phyloP scores from a whole-genome alignment of 1,140 invertebrate species.

The Magallana angulata region DNA sequence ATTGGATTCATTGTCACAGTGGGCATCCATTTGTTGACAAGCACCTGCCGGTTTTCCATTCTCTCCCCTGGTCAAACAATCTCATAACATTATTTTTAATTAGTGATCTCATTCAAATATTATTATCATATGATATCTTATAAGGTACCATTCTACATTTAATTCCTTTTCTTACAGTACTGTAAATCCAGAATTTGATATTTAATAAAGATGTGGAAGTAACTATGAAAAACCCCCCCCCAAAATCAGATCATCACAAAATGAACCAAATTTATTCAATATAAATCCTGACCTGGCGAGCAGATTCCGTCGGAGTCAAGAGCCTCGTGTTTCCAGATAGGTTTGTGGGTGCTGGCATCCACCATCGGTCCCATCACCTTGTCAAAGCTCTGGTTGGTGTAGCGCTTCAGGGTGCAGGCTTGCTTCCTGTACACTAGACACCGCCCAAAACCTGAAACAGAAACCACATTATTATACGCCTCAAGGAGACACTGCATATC shows the following conservation, averaged over 20 bases:
- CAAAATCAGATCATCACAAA: too few relatives aligned
- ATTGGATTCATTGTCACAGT: conserved; percentile 83
- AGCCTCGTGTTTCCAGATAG: conserved; percentile 90
- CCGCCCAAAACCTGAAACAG: conserved; percentile 77
- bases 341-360: conserved; percentile 89
- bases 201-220: too few relatives aligned
- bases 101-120: too few relatives aligned
- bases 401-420: conserved; percentile 86
- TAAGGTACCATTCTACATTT: too few relatives aligned
- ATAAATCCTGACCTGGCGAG: conserved; percentile 84
- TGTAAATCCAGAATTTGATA: too few relatives aligned
- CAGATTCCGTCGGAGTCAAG: conserved; percentile 96
- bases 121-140: too few relatives aligned
- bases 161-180: too few relatives aligned
- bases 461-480: background rate
- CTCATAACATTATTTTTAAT: too few relatives aligned
- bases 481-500: background rate
- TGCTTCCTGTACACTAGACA: conserved; percentile 79
- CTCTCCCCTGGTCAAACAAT: conserved; percentile 71
- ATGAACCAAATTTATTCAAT: too few relatives aligned
- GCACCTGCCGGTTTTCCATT: conserved; percentile 81
- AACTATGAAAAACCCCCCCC: too few relatives aligned
- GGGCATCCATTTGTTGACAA: conserved; percentile 95
- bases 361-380: conserved; percentile 93
- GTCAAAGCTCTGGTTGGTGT: conserved; percentile 96